Conservation (phyloP, 2,888 invertebrate genomes). For the Pilophorus perplexus region DNA sequence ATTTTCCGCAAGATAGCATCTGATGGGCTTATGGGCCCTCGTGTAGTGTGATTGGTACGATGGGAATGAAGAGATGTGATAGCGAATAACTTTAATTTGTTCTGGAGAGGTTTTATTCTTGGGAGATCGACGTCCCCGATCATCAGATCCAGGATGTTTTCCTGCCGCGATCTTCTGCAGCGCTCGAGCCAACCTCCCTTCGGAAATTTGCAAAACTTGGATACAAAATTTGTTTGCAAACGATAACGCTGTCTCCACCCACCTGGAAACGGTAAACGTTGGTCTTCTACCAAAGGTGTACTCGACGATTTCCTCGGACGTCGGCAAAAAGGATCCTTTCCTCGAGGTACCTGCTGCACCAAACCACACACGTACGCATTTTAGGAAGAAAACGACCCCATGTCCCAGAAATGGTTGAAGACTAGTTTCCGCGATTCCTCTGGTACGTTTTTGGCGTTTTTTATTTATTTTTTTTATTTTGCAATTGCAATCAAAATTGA, state of each 20-base stretch:
- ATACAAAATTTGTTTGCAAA: slow-evolving; percentile 2
- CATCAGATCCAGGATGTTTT: no score
- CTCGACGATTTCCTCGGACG: background rate
- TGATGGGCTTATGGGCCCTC: slow-evolving; percentile 42
- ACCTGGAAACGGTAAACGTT: background rate
- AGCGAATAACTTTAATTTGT: background rate
- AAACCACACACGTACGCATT: no score
- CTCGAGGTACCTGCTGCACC: no score
- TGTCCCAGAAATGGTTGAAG: no score
- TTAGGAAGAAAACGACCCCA: no score
- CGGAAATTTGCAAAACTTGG: background rate
- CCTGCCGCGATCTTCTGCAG: background rate
- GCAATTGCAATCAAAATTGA: background rate
- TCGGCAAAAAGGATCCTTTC: background rate
- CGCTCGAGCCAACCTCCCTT: background rate
- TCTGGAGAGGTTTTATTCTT: slow-evolving; percentile 2
- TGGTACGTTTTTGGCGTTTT: background rate
- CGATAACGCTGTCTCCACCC: background rate
- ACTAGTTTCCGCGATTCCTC: no score
- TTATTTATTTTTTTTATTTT: background rate
- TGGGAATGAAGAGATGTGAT: slow-evolving; percentile 37
- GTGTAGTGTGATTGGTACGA: slow-evolving; percentile 43
- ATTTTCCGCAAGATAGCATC: slow-evolving; percentile 38
- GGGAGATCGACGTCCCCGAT: no score
- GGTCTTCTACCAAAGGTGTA: background rate